A percentile compares a stretch with the other conserved stretches of the same genome.
These are phyloP conservation scores for Periparus ater DNA, from an alignment of 2,797 vertebrate genomes.

Conservation along the genomic window DNA sequence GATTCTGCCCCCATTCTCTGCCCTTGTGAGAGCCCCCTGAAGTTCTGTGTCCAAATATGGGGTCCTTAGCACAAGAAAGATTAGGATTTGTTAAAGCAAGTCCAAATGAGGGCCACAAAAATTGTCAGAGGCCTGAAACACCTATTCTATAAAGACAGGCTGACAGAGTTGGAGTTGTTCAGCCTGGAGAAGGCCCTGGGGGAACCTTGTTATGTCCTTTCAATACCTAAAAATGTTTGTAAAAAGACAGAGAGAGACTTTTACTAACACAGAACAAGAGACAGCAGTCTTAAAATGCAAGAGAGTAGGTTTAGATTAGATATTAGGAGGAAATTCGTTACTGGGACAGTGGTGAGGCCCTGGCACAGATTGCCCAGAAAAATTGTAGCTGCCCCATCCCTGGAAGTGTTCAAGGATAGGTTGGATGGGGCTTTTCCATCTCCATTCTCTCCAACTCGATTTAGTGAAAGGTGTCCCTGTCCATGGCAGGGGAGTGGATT, in stretches of 20 bases:
- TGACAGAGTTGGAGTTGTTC: neutral
- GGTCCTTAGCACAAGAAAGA: neutral
- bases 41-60: neutral
- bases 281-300: neutral
- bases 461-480: neutral
- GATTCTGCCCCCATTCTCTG: neutral
- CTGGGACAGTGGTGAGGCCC: fast-evolving
- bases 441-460: neutral
- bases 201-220: fast-evolving
- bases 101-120: neutral
- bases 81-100: fast-evolving
- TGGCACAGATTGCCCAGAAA: neutral
- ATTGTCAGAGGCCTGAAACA: fast-evolving
- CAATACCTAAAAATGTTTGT: fast-evolving
- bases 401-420: neutral
- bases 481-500: fast-evolving
- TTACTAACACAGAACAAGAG: neutral
- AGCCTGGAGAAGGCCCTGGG: neutral
- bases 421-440: fast-evolving
- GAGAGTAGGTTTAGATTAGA: neutral
- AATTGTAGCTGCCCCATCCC: neutral
- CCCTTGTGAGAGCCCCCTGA: neutral
- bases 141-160: neutral
- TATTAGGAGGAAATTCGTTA: neutral
- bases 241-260: neutral